Conservation (phyloP, 2,113 vertebrate species). For the Mastomys natalensis region DNA sequence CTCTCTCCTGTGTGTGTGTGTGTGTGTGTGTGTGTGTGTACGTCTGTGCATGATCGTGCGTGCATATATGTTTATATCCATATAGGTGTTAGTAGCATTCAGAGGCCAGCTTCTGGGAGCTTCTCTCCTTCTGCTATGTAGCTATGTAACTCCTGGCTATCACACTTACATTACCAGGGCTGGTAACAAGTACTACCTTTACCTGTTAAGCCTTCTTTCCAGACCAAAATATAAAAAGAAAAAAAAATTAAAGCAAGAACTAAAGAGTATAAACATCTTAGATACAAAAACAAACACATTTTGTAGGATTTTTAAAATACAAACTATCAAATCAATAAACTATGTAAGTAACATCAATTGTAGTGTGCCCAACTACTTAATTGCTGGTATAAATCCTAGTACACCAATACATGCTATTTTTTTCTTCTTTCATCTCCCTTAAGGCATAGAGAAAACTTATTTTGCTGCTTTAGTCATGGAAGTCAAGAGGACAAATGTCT, state of each 20-base stretch:
- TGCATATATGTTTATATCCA: not conserved
- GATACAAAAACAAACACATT: not conserved
- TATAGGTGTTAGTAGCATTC: not conserved
- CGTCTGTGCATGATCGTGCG: not conserved
- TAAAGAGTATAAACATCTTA: not conserved
- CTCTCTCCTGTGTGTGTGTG: not conserved
- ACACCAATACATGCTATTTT: not conserved
- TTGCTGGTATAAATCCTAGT: not conserved
- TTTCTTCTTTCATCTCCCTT: not conserved
- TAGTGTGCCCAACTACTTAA: not conserved
- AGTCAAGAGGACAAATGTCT: not conserved
- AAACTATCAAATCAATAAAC: slow-evolving; percentile 31
- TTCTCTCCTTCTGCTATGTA: not conserved
- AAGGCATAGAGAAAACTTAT: not conserved
- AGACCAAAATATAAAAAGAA: not conserved
- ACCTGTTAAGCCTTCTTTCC: not conserved
- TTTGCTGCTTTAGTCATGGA: not conserved
- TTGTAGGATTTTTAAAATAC: not conserved
- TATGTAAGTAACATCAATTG: not conserved
- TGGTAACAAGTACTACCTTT: not conserved
- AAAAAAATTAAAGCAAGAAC: not conserved
- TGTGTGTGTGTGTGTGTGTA: not conserved
- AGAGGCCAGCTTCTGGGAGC: not conserved
- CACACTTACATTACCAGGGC: not conserved
- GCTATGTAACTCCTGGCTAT: not conserved